Percentiles rank a stretch among this genome's conserved stretches.
phyloP scores from a whole-genome alignment of 30 jellyfish, hydroid and myxozoan genomes.

The Cassiopea andromeda region DNA sequence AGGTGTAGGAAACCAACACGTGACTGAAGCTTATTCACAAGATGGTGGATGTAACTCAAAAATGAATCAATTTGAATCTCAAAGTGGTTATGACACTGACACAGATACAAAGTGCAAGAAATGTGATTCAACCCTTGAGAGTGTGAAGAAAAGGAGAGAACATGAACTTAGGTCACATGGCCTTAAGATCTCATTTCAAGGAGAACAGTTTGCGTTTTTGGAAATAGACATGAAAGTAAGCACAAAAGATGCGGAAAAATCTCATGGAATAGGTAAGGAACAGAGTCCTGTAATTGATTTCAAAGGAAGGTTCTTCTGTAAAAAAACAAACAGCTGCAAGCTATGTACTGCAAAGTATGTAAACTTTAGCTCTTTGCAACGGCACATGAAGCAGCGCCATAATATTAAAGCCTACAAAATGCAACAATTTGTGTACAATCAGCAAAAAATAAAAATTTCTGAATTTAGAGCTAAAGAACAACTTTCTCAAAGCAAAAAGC shows the following conservation, averaged over 20 bases:
- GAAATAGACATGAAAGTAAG: not conserved
- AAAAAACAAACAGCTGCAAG: not conserved
- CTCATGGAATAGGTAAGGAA: not conserved
- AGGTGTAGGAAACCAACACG: too few species aligned
- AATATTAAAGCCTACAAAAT: not conserved
- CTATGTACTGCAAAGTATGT: constrained; percentile 26
- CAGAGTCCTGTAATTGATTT: not conserved
- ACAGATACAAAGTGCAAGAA: constrained; percentile 6
- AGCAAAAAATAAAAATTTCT: too few species aligned
- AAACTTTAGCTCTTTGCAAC: not conserved
- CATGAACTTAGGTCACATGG: constrained; percentile 41
- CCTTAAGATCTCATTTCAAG: constrained; percentile 37
- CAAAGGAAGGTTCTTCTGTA: not conserved
- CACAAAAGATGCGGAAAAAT: not conserved
- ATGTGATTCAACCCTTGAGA: constrained; percentile 9
- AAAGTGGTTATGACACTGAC: constrained; percentile 30
- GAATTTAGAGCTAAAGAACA: too few species aligned
- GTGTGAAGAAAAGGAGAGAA: constrained; percentile 31
- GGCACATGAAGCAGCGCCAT: constrained; percentile 8
- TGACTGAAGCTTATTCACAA: not conserved
- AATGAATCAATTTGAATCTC: not conserved
- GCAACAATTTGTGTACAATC: not conserved
- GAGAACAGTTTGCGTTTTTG: constrained; percentile 18
- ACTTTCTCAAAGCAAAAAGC: not conserved
- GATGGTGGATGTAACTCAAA: not conserved